Percentiles rank a stretch among this genome's conserved stretches.
Evolutionary conservation across 2,888 invertebrate genomes (phyloP).

Genomic region (Sphecodes monilicornis): DNA sequence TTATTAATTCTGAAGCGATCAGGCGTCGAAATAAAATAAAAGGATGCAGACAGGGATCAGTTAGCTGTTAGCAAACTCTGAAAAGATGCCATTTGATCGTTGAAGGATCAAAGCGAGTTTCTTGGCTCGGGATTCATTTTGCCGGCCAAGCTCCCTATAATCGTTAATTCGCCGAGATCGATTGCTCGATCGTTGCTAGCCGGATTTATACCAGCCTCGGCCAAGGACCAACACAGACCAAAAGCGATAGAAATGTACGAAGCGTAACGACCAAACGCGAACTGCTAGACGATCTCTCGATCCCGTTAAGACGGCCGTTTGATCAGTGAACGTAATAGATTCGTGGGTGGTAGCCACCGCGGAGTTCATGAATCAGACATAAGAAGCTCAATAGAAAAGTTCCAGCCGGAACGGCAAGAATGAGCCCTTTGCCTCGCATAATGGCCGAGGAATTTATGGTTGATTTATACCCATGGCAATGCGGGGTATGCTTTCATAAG

Average conservation of each 20-base stretch:
- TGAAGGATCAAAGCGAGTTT: neutral
- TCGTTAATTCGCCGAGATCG: conserved; percentile 43
- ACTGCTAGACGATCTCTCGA: conserved; percentile 37
- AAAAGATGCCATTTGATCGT: neutral
- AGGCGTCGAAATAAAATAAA: neutral
- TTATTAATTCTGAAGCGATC: neutral
- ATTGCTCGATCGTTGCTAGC: conserved; percentile 42
- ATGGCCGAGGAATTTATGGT: conserved; percentile 37
- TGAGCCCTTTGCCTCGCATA: conserved; percentile 29
- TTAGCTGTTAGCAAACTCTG: neutral
- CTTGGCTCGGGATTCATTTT: conserved; percentile 23
- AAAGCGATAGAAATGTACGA: conserved; percentile 13
- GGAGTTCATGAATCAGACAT: conserved; percentile 54
- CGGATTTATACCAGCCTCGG: conserved; percentile 34
- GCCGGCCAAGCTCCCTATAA: no score
- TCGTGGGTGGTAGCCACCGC: conserved; percentile 30
- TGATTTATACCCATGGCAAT: conserved; percentile 28
- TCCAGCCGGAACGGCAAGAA: conserved; percentile 32
- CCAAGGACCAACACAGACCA: conserved; percentile 15
- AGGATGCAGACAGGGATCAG: neutral
- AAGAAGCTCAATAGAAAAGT: conserved; percentile 43
- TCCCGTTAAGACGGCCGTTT: conserved; percentile 32
- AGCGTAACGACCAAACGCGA: conserved; percentile 38
- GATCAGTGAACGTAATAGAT: conserved; percentile 44
- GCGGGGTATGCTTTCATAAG: neutral